Evolutionary conservation across 2,888 invertebrate genomes (phyloP).

Genomic region (Plebejus anna): DNA sequence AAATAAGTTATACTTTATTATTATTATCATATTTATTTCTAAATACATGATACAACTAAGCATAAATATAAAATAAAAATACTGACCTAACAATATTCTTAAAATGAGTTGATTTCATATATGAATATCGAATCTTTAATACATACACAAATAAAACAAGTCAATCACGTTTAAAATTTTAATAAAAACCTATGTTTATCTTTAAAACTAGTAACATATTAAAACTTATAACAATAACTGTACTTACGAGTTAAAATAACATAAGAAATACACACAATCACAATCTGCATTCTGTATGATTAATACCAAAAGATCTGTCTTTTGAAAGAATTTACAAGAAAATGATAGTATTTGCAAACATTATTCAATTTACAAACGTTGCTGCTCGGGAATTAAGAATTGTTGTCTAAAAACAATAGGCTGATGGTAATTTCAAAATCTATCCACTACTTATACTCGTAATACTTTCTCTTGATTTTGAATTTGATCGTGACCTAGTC

Average conservation of each 20-base stretch:
- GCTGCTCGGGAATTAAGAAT: neutral
- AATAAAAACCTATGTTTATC: neutral
- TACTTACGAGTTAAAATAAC: slow-evolving; percentile 16
- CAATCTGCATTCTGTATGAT: neutral
- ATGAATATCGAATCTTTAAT: too few species aligned
- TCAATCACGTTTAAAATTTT: neutral
- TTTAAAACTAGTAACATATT: neutral
- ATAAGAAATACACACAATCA: neutral
- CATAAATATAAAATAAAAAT: too few species aligned
- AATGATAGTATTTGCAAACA: neutral
- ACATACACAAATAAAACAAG: neutral
- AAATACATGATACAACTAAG: too few species aligned
- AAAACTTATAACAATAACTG: neutral
- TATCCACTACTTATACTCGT: slow-evolving; percentile 51
- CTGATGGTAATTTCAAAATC: neutral
- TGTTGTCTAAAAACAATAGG: neutral
- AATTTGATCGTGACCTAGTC: slow-evolving; percentile 51
- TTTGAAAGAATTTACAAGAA: neutral
- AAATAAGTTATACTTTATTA: slow-evolving; percentile 4
- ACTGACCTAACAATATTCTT: too few species aligned
- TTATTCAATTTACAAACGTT: neutral
- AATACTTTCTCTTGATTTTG: slow-evolving; percentile 57
- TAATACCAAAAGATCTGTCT: neutral
- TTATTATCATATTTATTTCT: neutral
- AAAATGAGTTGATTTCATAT: too few species aligned